Conservation (phyloP, 2,888 invertebrate species). For the Agrochola lychnidis region DNA sequence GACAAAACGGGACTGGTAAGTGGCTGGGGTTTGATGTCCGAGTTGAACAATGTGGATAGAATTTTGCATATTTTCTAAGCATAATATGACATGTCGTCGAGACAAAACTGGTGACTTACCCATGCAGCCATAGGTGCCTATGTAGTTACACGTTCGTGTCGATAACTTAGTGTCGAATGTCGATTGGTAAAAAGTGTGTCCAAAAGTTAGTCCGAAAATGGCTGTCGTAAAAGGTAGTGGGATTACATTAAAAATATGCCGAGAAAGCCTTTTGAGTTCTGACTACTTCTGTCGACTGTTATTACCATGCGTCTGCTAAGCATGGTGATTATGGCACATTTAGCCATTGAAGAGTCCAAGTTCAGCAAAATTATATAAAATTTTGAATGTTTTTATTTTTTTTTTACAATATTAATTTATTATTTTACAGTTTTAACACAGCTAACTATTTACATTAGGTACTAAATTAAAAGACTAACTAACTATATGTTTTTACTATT, state of each 20-base stretch:
- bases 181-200: background rate
- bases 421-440: too few relatives aligned
- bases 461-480: too few relatives aligned
- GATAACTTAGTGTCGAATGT: background rate
- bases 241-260: background rate
- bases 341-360: background rate
- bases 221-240: background rate
- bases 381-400: too few relatives aligned
- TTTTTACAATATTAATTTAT: too few relatives aligned
- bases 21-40: slow-evolving; percentile 2
- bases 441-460: too few relatives aligned
- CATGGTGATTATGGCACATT: background rate
- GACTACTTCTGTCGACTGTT: background rate
- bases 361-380: background rate
- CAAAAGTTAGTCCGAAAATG: background rate
- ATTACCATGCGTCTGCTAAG: background rate
- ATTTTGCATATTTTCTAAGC: background rate
- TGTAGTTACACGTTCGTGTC: background rate
- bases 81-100: background rate
- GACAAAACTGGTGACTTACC: background rate
- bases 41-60: background rate
- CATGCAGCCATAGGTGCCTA: background rate
- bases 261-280: background rate
- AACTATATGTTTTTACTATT: too few relatives aligned
- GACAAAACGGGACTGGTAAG: slow-evolving; percentile 13